Evolutionary conservation across 2,797 vertebrate species (phyloP), one percentile per base, ranked within the genome.

Genomic region (Eleutherodactylus coqui): DNA sequence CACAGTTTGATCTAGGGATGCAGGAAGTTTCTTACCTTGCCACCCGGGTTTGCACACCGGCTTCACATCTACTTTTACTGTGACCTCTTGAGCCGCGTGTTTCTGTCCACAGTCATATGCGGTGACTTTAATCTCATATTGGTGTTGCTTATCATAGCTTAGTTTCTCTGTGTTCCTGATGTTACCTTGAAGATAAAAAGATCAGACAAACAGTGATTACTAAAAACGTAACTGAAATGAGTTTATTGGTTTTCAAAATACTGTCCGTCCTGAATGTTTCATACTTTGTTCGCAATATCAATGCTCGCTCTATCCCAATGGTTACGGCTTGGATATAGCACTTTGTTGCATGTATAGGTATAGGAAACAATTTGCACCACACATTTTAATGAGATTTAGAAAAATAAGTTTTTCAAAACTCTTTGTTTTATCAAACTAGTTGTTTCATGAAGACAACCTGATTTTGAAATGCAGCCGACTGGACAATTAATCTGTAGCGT

Each of bases 1-100:
- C 53, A 79, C 76, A 36, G 77, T 6, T n/a, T 24, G 89, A n/a
- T 17, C 51, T 38, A 6, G 43, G 72, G 41, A 3, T 38, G 19
- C 13, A 60, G 8, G 27, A 70, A n/a, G 60, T 88, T 27, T 0
- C 90, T 91, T 91, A 99, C 98, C 98, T 96, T 97, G 97, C 97
- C 97, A 99, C 87, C 97, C 98, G 10, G 98, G 97, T 89, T 97
- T 98, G 93, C 98, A 99, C 84, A 98, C 95, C 0, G 98, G 97
- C 90, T 97, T 98, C 90, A 99, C 95, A 0, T 97, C 95, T 51
- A 99, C 97, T 91, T 78, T 95, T 34, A 99, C 97, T 2, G 95
- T 89, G 14, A 96, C 95, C 51, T 96, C 96, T 89, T 96, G 95
- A 14, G 91, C 89, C 0, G 98, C 96, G 14, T 91, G 95, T 90